These are phyloP conservation scores for Eptesicus fuscus DNA, from an alignment of 2,113 vertebrate genomes.

Conservation along the genomic window DNA sequence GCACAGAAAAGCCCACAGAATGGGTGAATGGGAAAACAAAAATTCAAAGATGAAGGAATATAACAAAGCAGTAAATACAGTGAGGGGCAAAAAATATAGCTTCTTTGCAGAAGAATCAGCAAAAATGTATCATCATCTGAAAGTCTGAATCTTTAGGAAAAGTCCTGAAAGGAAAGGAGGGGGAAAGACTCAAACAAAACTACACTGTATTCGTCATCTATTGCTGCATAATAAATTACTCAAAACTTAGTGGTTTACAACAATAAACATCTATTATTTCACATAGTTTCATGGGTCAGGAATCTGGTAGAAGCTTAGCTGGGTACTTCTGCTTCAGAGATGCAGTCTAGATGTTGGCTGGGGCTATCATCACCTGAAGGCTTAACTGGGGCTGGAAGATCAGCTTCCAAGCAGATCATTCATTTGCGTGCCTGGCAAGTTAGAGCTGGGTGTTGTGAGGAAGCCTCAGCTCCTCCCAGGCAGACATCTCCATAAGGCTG, in stretches of 20 bases:
- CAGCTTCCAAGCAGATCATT: neutral
- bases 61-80: neutral
- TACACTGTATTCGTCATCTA: neutral
- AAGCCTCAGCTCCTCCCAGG: neutral
- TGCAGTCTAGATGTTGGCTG: neutral
- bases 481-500: neutral
- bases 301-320: neutral
- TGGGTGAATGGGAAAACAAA: neutral
- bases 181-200: neutral
- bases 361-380: neutral
- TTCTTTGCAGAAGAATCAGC: conserved; percentile 18
- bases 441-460: neutral
- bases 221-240: neutral
- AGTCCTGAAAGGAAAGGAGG: neutral
- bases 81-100: neutral
- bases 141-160: neutral
- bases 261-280: neutral
- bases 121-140: neutral
- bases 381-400: neutral
- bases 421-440: neutral
- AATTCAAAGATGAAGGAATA: neutral
- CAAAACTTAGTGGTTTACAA: neutral
- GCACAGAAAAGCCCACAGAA: neutral
- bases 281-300: neutral
- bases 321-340: neutral